phyloP scores from a whole-genome alignment of 2,797 vertebrate genomes.

The Coracias cyanogaster region DNA sequence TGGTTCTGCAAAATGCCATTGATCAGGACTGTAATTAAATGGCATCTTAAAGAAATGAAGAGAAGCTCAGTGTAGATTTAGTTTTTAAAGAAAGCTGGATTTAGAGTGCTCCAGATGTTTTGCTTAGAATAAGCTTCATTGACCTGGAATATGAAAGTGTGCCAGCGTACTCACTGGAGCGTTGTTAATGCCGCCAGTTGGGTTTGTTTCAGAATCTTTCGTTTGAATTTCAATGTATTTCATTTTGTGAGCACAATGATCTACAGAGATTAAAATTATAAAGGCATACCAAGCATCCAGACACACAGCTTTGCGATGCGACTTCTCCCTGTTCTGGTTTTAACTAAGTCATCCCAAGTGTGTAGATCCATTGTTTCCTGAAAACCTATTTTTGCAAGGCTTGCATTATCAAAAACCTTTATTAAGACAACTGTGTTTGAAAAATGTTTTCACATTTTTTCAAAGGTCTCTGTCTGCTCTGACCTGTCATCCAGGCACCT shows the following conservation, averaged over 20 bases:
- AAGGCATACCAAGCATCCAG: background rate
- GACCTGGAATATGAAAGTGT: slow-evolving; percentile 65
- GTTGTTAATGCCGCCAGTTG: slow-evolving; percentile 37
- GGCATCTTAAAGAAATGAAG: slow-evolving; percentile 33
- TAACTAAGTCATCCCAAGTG: background rate
- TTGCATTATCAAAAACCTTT: background rate
- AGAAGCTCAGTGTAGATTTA: slow-evolving; percentile 31
- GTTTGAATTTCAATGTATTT: slow-evolving; percentile 40
- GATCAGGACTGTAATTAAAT: slow-evolving; percentile 38
- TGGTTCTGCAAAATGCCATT: background rate
- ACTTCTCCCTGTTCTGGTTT: background rate
- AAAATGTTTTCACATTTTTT: background rate
- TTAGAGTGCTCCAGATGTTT: slow-evolving; percentile 71
- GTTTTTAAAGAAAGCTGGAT: slow-evolving; percentile 31
- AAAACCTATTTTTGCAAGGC: background rate
- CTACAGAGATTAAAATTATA: slow-evolving; percentile 12
- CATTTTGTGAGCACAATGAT: background rate
- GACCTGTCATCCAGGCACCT: background rate
- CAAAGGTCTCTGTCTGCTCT: background rate
- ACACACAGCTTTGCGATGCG: background rate
- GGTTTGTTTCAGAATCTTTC: slow-evolving; percentile 41
- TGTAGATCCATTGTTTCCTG: background rate
- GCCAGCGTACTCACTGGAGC: slow-evolving; percentile 17
- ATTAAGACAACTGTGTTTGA: background rate
- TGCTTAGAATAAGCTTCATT: slow-evolving; percentile 64